Percentiles rank a stretch among this genome's conserved stretches.
phyloP scores from a whole-genome alignment of 2,113 vertebrate species.

The Clarias batrachus region DNA sequence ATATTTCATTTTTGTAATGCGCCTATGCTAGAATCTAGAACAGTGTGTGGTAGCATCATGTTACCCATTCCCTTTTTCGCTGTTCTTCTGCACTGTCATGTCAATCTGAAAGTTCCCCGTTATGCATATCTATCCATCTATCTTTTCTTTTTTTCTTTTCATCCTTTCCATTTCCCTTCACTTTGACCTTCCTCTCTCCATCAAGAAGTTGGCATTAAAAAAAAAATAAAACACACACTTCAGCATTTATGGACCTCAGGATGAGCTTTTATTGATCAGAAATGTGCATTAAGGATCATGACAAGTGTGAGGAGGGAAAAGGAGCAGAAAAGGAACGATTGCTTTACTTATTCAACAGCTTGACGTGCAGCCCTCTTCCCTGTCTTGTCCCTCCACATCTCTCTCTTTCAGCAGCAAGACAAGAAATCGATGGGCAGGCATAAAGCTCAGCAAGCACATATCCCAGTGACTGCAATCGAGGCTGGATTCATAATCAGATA shows the following conservation, averaged over 20 bases:
- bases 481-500: slow-evolving; percentile 51
- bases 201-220: slow-evolving; percentile 51
- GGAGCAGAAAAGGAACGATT: slow-evolving; percentile 39
- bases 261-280: slow-evolving; percentile 71
- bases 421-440: slow-evolving; percentile 56
- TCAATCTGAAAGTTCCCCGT: neutral
- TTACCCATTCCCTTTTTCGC: neutral
- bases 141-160: slow-evolving; percentile 4
- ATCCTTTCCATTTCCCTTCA: neutral
- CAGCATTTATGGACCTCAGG: slow-evolving; percentile 65
- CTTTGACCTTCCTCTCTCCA: neutral
- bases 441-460: slow-evolving; percentile 46
- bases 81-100: neutral
- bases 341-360: slow-evolving; percentile 57
- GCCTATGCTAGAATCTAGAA: neutral
- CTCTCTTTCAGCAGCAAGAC: slow-evolving; percentile 46
- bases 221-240: slow-evolving; percentile 58
- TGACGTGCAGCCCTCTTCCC: slow-evolving; percentile 26
- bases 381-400: slow-evolving; percentile 24
- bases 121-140: neutral
- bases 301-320: slow-evolving; percentile 27
- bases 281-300: slow-evolving; percentile 57
- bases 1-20: neutral
- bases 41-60: neutral
- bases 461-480: slow-evolving; percentile 43